Conservation (phyloP, 2,888 invertebrate species). For the Eueremaeus valkanovi region DNA sequence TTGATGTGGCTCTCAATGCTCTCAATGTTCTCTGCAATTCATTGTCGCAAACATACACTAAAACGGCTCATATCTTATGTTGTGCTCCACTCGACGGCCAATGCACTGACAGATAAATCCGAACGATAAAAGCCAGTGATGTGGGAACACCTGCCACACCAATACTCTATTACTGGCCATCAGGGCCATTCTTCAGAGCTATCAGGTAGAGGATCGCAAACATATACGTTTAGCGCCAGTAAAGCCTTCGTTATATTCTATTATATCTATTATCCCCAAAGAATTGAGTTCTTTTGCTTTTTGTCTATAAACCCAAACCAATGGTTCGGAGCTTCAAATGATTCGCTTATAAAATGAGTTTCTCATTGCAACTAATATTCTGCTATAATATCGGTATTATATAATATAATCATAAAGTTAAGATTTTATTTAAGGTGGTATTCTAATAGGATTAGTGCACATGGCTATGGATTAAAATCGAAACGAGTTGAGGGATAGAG, state of each 20-base stretch:
- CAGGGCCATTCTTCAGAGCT: not conserved
- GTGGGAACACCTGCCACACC: constrained; percentile 27
- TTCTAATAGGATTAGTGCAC: too few species aligned
- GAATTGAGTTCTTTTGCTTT: constrained; percentile 13
- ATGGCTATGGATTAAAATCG: too few species aligned
- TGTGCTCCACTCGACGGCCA: not conserved
- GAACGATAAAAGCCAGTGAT: constrained; percentile 16
- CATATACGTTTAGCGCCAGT: not conserved
- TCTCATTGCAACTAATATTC: not conserved
- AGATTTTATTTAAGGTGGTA: too few species aligned
- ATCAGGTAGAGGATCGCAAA: not conserved
- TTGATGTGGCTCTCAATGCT: not conserved
- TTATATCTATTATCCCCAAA: not conserved
- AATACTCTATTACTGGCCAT: constrained; percentile 13
- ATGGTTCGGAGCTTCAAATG: not conserved
- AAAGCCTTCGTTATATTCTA: not conserved
- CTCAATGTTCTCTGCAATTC: not conserved
- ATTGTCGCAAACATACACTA: not conserved
- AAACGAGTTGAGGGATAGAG: too few species aligned
- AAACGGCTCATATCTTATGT: constrained; percentile 24
- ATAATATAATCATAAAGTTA: too few species aligned
- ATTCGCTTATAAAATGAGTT: constrained; percentile 3
- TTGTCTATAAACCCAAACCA: not conserved
- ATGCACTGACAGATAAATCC: constrained; percentile 15
- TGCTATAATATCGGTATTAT: not conserved